Evolutionary conservation across 2,797 vertebrate species (phyloP).

Genomic region (Rhyacichthys aspro): DNA sequence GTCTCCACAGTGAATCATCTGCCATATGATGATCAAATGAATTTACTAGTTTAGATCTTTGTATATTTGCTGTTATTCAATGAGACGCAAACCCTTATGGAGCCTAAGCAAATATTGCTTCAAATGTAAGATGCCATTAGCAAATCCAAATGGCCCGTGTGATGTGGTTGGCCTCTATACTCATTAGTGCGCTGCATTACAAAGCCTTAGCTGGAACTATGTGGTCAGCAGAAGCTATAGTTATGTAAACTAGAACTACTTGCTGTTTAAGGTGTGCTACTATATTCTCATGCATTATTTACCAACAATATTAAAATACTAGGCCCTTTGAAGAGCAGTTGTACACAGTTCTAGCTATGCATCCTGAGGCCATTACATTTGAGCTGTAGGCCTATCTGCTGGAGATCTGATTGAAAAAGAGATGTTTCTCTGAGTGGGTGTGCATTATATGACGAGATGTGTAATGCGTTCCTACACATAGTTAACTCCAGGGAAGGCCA

Average conservation of each 20-base stretch:
- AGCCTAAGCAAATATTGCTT: neutral
- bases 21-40: no score
- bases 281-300: neutral
- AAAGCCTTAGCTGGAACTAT: neutral
- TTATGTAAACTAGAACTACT: neutral
- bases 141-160: constrained; percentile 30
- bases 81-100: constrained; percentile 9
- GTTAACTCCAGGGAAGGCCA: constrained; percentile 34
- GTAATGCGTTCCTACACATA: constrained; percentile 59
- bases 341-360: neutral
- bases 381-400: constrained; percentile 18
- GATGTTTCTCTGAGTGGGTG: constrained; percentile 43
- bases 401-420: constrained; percentile 23
- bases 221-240: neutral
- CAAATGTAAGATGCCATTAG: constrained; percentile 26
- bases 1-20: no score
- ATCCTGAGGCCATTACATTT: constrained; percentile 5
- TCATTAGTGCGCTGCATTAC: constrained; percentile 10
- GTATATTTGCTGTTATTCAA: neutral
- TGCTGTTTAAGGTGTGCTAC: neutral
- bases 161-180: constrained; percentile 11
- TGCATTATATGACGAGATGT: constrained; percentile 43
- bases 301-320: neutral
- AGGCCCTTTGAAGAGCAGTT: neutral
- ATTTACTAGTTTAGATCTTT: no score